phyloP scores from a whole-genome alignment of 1,140 invertebrate species.

The Atta cephalotes region DNA sequence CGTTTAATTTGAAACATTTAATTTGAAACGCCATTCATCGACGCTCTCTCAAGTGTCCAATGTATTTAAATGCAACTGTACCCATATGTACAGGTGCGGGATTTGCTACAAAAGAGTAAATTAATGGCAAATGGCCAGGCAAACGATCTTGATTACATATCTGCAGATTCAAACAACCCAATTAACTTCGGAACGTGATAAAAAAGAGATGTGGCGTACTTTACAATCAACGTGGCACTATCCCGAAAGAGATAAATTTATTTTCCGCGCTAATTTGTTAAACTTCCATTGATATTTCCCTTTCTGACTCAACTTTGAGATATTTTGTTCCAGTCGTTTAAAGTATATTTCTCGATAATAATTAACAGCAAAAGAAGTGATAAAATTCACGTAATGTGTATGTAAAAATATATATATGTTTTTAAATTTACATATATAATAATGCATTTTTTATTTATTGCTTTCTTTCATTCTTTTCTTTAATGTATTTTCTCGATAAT shows the following conservation, averaged over 20 bases:
- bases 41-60: neutral
- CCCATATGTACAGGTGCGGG: neutral
- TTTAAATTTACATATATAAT: too few species aligned
- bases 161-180: slow-evolving; percentile 36
- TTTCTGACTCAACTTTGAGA: neutral
- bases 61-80: slow-evolving; percentile 1
- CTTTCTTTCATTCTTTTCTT: neutral
- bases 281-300: slow-evolving; percentile 2
- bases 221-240: slow-evolving; percentile 1
- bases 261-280: slow-evolving; percentile 24
- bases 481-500: neutral
- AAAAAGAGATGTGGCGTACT: slow-evolving; percentile 13
- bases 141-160: neutral
- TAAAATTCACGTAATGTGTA: neutral
- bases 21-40: neutral
- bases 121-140: neutral
- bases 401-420: neutral
- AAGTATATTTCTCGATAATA: neutral
- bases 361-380: neutral
- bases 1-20: slow-evolving; percentile 12
- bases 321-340: slow-evolving; percentile 8
- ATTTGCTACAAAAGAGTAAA: slow-evolving; percentile 48
- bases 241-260: slow-evolving; percentile 25
- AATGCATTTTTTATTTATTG: neutral
- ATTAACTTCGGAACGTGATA: slow-evolving; percentile 46